phyloP scores from a whole-genome alignment of 2,888 invertebrate species.

The Hermaeophaga mercurialis region DNA sequence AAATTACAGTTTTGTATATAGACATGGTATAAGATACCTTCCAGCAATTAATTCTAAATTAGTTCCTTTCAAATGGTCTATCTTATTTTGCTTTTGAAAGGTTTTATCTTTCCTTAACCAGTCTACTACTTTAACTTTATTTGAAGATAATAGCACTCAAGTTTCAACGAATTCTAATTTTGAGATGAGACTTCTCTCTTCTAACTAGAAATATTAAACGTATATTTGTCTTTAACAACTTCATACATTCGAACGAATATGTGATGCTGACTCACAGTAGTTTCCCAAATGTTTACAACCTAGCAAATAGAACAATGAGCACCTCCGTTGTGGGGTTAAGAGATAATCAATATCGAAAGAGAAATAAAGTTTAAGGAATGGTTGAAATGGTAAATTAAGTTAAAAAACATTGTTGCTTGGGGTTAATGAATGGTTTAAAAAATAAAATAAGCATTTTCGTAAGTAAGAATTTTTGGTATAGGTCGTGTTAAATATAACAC shows the following conservation, averaged over 20 bases:
- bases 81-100: no score
- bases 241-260: conserved; percentile 24
- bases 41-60: no score
- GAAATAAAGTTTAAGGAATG: conserved; percentile 6
- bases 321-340: conserved; percentile 20
- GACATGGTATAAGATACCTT: no score
- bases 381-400: no score
- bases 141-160: conserved; percentile 2
- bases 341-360: conserved; percentile 30
- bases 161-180: conserved; percentile 1
- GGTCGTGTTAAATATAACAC: no score
- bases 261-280: conserved; percentile 24
- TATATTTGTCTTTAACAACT: conserved; percentile 20
- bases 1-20: no score
- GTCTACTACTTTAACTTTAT: no score
- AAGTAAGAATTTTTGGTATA: no score
- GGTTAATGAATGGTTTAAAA: no score
- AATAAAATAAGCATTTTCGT: no score
- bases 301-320: conserved; percentile 24
- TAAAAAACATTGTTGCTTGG: no score
- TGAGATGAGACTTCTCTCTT: not conserved
- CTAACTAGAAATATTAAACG: conserved; percentile 13
- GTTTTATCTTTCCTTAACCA: not conserved
- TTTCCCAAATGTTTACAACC: conserved; percentile 29
- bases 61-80: no score